phyloP scores from a whole-genome alignment of 2,113 vertebrate species.

The Chelonoidis abingdonii region DNA sequence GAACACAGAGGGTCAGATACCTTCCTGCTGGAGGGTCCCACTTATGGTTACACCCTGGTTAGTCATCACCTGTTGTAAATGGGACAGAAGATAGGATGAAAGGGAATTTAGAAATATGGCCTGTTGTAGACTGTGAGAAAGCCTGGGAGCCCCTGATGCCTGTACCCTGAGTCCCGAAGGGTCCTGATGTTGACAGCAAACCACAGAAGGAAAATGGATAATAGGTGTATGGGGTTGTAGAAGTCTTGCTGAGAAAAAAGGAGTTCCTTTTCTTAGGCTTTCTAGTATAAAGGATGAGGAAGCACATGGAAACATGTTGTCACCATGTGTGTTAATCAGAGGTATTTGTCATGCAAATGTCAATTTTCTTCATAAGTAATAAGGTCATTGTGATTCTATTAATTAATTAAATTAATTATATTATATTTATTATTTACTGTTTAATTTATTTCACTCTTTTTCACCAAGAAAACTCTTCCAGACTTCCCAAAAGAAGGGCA shows the following conservation, averaged over 20 bases:
- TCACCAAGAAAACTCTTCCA: constrained; percentile 88
- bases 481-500: constrained; percentile 82
- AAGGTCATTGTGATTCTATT: not conserved
- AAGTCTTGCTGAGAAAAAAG: not conserved
- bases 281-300: not conserved
- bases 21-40: not conserved
- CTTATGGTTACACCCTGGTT: not conserved
- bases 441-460: not conserved
- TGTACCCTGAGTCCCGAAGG: not conserved
- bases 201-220: not conserved
- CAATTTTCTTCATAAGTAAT: not conserved
- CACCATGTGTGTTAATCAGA: not conserved
- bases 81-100: not conserved
- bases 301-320: not conserved
- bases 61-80: not conserved
- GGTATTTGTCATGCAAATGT: not conserved
- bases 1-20: not conserved
- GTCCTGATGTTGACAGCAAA: too few relatives aligned
- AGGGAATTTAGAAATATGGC: not conserved
- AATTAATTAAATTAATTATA: not conserved
- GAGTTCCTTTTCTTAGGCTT: not conserved
- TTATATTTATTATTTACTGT: not conserved
- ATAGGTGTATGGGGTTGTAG: not conserved
- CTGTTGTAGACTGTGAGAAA: not conserved
- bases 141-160: not conserved